Evolutionary conservation across 2,888 invertebrate genomes (phyloP), one percentile per base, ranked within the genome.

Genomic region (Scaptomyza tumidula): DNA sequence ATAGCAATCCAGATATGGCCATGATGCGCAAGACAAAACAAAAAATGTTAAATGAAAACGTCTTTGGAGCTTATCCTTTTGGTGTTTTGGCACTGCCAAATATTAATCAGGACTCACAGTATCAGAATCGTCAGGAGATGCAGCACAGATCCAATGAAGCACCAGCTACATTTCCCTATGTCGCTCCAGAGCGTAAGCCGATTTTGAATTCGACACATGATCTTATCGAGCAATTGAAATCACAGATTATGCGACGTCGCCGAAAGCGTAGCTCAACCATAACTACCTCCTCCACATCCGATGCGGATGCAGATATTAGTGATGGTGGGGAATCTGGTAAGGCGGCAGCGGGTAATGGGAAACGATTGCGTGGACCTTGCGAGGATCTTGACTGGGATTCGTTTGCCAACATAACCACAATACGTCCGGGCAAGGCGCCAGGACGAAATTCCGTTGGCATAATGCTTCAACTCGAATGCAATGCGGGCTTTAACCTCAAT

Each of bases 371-470:
- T 57, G 94, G 94, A 41, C 95, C 96, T 0, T 96, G 96, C 81
- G 95, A 95, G 73, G 91, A 91, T 35, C 79, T 91, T 3, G 88
- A 90, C 4, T 89, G 91, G 89, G 90, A 91, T 43, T 86, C 89
- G 9, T 89, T 91, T 69, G 86, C 88, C 24, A 91, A 91, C 73
- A 93, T 96, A 13, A 95, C 96, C 72, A 93, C 96, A 44, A 93
- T 96, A 1, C 95, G 95, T 77, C 94, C 93, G 61, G 96, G 96
- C 19, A 93, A 95, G 39, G 95, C 95, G 85, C 94, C 95, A 60
- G 94, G 94, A 13, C 94, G 95, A 6, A 96, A 94, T 89, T 95
- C 96, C 71, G 94, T 96, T 53, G 97, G 97, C 0, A 96, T 96
- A 0, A 94, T 96, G 49, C 94, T 97, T 0, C 94, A 95, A 78